A percentile compares a stretch with the other conserved stretches of the same genome.
Conservation (phyloP, 2,888 invertebrate genomes). For the Troides oblongomaculatus region DNA sequence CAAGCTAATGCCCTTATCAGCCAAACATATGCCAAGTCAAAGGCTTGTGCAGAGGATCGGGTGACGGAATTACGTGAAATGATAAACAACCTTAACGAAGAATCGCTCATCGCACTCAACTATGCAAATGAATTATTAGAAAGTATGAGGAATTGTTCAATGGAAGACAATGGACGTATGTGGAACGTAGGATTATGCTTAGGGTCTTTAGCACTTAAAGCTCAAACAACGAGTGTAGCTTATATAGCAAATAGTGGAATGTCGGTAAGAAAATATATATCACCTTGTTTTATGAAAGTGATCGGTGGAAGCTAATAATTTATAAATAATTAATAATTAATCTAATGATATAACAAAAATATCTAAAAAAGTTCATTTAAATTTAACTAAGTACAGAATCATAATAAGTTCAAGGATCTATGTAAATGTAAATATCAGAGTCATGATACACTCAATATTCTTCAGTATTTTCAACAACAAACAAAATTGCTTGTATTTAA, state of each 20-base stretch:
- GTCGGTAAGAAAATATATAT: constrained; percentile 45
- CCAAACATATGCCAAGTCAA: constrained; percentile 43
- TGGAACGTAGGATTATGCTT: constrained; percentile 55
- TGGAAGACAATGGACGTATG: constrained; percentile 43
- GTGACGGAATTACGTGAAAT: constrained; percentile 48
- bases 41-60: constrained; percentile 55
- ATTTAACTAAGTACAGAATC: not conserved
- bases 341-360: not conserved
- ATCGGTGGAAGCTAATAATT: not conserved
- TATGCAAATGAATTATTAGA: constrained; percentile 47
- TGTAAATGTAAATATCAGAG: not conserved
- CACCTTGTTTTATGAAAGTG: not conserved
- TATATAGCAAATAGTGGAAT: constrained; percentile 54
- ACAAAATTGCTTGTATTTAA: not conserved
- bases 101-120: constrained; percentile 46
- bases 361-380: not conserved
- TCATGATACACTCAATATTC: not conserved
- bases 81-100: constrained; percentile 42
- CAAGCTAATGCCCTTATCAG: constrained; percentile 52
- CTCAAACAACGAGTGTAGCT: constrained; percentile 52
- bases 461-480: not conserved
- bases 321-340: not conserved
- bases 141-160: constrained; percentile 57
- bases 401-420: not conserved
- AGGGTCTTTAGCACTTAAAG: constrained; percentile 50